Percentiles rank a stretch among this genome's conserved stretches.
Evolutionary conservation across 2,888 invertebrate genomes (phyloP).

Genomic region (Operophtera brumata): DNA sequence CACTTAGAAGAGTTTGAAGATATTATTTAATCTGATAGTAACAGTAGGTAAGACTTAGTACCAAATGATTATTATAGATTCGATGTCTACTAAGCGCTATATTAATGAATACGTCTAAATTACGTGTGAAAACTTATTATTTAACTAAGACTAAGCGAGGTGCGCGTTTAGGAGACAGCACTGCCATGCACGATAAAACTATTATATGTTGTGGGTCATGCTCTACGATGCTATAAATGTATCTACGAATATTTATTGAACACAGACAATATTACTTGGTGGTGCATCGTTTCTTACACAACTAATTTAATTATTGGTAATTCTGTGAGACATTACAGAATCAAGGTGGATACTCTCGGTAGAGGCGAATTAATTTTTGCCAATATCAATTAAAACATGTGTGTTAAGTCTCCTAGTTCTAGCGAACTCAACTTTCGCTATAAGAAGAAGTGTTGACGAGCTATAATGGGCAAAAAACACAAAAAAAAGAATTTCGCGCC

Average conservation of each 20-base stretch:
- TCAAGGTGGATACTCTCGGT: too few species aligned
- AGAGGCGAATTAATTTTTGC: too few species aligned
- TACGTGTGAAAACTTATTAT: conserved; percentile 25
- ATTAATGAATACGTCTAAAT: conserved; percentile 39
- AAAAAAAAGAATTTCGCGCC: too few species aligned
- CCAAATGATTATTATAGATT: conserved; percentile 31
- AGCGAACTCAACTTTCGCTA: too few species aligned
- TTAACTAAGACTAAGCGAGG: conserved; percentile 44
- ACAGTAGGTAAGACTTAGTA: conserved; percentile 42
- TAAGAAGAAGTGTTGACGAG: too few species aligned
- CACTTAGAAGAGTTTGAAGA: conserved; percentile 47
- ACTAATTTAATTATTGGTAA: conserved; percentile 18
- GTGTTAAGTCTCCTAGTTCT: too few species aligned
- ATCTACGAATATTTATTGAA: conserved; percentile 51
- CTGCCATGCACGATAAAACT: conserved; percentile 26
- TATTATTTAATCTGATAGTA: conserved; percentile 42
- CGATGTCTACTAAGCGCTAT: conserved; percentile 58
- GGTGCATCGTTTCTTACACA: conserved; percentile 59
- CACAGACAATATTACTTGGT: conserved; percentile 70
- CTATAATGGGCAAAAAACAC: too few species aligned
- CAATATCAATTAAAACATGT: too few species aligned
- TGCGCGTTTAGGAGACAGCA: conserved; percentile 42
- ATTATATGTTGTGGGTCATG: conserved; percentile 30
- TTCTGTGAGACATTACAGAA: conserved; percentile 4
- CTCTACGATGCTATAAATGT: conserved; percentile 31